Evolutionary conservation across 2,113 vertebrate species (phyloP).

Genomic region (Eurypyga helias): DNA sequence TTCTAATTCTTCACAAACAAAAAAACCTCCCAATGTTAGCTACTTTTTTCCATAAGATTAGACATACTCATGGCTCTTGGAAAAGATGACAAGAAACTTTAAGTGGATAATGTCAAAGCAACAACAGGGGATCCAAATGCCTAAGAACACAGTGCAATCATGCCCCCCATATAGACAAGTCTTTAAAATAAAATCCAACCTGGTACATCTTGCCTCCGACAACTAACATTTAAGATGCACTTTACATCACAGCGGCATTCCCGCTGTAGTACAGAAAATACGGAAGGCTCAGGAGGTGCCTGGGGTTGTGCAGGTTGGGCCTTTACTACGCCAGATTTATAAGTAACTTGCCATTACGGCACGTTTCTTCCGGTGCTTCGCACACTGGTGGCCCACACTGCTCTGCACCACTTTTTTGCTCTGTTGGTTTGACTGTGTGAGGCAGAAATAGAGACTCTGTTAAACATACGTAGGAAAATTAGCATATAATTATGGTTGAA

Average conservation of each 20-base stretch:
- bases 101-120: background rate
- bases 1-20: background rate
- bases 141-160: background rate
- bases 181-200: background rate
- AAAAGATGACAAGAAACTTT: background rate
- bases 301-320: background rate
- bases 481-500: background rate
- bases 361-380: background rate
- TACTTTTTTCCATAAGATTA: background rate
- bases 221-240: background rate
- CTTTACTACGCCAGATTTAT: background rate
- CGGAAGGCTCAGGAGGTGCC: background rate
- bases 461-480: slow-evolving; percentile 16
- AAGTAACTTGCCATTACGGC: background rate
- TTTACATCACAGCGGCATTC: background rate
- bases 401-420: background rate
- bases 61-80: background rate
- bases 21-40: background rate
- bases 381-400: background rate
- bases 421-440: background rate
- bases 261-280: background rate
- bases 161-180: background rate
- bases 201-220: background rate
- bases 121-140: background rate
- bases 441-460: background rate